These are phyloP conservation scores for Poecilia velifera DNA, from an alignment of 2,797 vertebrate species.

Conservation along the genomic window DNA sequence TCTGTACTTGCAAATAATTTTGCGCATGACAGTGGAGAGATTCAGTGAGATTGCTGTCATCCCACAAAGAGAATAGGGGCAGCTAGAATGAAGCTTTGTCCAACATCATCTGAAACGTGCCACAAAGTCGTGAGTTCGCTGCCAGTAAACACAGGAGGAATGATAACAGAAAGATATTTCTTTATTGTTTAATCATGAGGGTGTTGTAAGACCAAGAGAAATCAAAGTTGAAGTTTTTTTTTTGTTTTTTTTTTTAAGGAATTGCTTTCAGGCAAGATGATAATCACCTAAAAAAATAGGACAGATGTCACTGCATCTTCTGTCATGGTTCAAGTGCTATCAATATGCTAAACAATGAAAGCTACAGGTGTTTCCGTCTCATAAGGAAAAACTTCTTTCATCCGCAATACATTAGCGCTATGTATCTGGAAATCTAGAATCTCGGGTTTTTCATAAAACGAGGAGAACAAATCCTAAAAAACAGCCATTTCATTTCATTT, in stretches of 20 bases:
- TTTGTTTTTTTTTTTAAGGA: neutral
- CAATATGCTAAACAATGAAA: constrained; percentile 58
- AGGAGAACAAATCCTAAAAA: neutral
- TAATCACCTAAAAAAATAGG: constrained; percentile 32
- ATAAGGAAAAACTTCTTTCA: constrained; percentile 3
- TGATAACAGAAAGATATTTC: neutral
- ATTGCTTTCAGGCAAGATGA: constrained; percentile 21
- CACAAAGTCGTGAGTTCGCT: neutral
- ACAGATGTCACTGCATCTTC: constrained; percentile 44
- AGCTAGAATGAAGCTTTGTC: neutral
- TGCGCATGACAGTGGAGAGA: constrained; percentile 22
- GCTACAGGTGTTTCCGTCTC: constrained; percentile 62
- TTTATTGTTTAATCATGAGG: neutral
- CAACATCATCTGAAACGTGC: neutral
- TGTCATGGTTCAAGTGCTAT: constrained; percentile 57
- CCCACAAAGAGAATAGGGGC: neutral
- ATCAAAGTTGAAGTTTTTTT: neutral
- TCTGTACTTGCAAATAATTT: constrained; percentile 41
- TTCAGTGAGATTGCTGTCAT: constrained; percentile 8
- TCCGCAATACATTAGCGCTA: constrained; percentile 1
- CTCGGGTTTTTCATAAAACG: constrained; percentile 30
- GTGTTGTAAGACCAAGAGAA: neutral
- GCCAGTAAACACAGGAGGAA: constrained; percentile 2
- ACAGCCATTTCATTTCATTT: neutral
- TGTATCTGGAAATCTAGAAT: too few species aligned